Evolutionary conservation across 2,888 invertebrate species (phyloP), one percentile per base, ranked within the genome.

Genomic region (Cyrtodaria siliqua): DNA sequence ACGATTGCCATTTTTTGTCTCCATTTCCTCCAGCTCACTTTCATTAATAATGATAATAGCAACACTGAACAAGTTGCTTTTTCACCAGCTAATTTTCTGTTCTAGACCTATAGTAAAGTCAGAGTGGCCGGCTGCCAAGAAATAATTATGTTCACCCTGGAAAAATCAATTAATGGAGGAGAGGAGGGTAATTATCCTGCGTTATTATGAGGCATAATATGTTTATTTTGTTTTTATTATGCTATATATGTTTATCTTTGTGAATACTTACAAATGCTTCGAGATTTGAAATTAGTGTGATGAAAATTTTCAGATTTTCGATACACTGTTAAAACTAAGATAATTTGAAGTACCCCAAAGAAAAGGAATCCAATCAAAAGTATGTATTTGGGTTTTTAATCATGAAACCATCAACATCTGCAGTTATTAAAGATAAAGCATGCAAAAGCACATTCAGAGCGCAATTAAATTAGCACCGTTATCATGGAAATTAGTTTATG

Each of bases 131-230:
- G 38, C 42, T 47, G 77, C 81, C 81, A 81, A 75, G 69, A 69
- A 59, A 72, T 71, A 78, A 81, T 81, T 81, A 81, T 81, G 63
- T 78, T 60, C 60, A 68, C 64, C 71, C 72, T 24, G 61, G 56
- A 69, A 75, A 78, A 78, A 78, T 81, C 81, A 81, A 81, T 81
- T 81, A 81, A 81, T 78, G 50, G 71, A 71, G 57, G 71, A 62
- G n/a, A 77, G 69, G 50, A 50, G 49, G 70, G 71, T 69, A 77
- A 81, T 81, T 78, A 81, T 62, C 20, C 56, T 53, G 56, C 56
- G 56, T 70, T 78, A 72, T 81, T 78, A 78, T 61, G 57, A 50
- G 64, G 56, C 61, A 61, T 70, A 73, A 72, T 74, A 74, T 71
- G 64, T 66, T 63, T 68, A 81, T 81, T 75, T 69, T 63, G 69